Evolutionary conservation across 2,888 invertebrate species (phyloP).

Genomic region (Rhaphigaster nebulosa): DNA sequence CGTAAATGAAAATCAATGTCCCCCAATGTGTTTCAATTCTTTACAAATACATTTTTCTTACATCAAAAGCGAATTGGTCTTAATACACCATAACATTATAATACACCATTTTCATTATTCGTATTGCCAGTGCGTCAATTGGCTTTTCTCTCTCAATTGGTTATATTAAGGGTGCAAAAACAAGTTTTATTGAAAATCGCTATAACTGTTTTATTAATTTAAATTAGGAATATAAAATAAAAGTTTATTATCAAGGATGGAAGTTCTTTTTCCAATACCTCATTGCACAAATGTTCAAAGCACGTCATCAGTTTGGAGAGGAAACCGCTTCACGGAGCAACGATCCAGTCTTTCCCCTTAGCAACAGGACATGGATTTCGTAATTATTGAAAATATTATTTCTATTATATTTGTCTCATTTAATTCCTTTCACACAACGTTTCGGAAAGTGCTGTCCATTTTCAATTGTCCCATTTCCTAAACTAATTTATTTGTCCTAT

Average conservation of each 20-base stretch:
- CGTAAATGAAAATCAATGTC: neutral
- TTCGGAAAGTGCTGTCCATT: no score
- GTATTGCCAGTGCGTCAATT: neutral
- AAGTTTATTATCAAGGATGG: no score
- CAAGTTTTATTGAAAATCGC: no score
- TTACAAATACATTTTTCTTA: neutral
- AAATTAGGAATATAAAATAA: no score
- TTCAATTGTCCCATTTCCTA: no score
- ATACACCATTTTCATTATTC: neutral
- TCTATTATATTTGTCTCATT: no score
- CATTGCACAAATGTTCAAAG: neutral
- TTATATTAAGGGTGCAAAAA: no score
- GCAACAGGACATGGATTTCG: neutral
- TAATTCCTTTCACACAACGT: no score
- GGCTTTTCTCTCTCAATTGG: no score
- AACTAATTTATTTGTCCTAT: no score
- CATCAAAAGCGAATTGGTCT: neutral
- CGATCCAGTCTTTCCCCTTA: neutral
- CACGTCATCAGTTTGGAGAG: neutral
- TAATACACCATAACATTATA: neutral
- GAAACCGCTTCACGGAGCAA: neutral
- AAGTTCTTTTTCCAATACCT: neutral
- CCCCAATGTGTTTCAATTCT: neutral
- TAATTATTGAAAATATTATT: neutral
- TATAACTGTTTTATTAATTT: no score